A percentile compares a stretch with the other conserved stretches of the same genome.
These are phyloP conservation scores for Drosophila mulleri DNA, from an alignment of 2,888 invertebrate species.

Conservation along the genomic window DNA sequence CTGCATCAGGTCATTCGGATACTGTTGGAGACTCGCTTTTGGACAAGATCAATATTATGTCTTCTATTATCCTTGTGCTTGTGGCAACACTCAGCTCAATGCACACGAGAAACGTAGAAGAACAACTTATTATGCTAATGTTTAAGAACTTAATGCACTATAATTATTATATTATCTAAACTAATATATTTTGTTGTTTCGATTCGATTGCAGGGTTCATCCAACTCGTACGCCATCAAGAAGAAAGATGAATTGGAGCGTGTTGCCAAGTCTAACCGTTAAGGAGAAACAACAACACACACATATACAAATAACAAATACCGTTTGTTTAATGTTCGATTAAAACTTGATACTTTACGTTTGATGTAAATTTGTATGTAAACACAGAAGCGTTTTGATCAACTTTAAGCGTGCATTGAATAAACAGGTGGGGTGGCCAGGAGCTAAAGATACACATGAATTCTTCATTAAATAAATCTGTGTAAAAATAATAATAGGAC, in stretches of 20 bases:
- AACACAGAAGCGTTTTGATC: constrained; percentile 49
- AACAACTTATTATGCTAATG: constrained; percentile 48
- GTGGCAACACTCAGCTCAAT: constrained; percentile 49
- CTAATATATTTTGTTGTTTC: constrained; percentile 6
- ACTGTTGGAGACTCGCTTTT: constrained; percentile 80
- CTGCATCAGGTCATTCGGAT: constrained; percentile 61
- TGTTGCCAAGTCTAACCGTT: constrained; percentile 99
- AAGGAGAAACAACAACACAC: constrained; percentile 85
- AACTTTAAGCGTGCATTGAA: constrained; percentile 56
- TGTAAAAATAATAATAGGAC: constrained; percentile 55
- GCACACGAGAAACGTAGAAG: constrained; percentile 83
- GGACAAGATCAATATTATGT: constrained; percentile 72
- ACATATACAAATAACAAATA: constrained; percentile 58
- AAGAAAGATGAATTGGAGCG: constrained; percentile 99
- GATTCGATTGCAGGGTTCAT: constrained; percentile 91
- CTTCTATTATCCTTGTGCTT: constrained; percentile 83
- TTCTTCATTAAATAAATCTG: constrained; percentile 49
- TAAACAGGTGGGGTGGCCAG: constrained; percentile 36
- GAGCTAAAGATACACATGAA: constrained; percentile 43
- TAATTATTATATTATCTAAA: background rate
- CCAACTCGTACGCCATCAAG: constrained; percentile 99
- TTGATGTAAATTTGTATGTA: constrained; percentile 57
- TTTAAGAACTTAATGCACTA: background rate
- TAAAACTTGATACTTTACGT: constrained; percentile 60
- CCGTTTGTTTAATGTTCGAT: constrained; percentile 58